Conservation (phyloP, 2,888 invertebrate species). For the Synanthedon tipuliformis region DNA sequence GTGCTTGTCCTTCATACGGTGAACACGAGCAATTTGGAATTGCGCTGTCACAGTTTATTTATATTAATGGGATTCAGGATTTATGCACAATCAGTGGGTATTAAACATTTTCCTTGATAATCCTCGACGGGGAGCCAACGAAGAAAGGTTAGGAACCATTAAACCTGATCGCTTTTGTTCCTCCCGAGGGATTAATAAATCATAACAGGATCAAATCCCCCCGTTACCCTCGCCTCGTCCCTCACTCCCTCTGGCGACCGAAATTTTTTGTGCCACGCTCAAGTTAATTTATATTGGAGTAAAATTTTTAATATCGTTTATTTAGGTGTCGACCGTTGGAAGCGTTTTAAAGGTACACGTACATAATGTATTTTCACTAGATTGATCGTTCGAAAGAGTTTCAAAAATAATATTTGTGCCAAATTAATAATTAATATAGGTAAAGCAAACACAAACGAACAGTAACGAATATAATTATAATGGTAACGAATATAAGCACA, state of each 20-base stretch:
- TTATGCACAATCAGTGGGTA: constrained; percentile 7
- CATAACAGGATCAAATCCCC: constrained; percentile 3
- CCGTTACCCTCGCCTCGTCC: neutral
- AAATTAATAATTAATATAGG: no score
- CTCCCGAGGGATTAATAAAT: constrained; percentile 13
- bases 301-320: no score
- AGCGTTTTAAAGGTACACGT: no score
- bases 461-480: no score
- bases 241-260: neutral
- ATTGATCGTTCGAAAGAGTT: no score
- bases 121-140: constrained; percentile 2
- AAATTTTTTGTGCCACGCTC: neutral
- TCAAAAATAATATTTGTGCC: no score
- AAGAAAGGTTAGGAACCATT: constrained; percentile 8
- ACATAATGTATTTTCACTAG: no score
- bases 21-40: constrained; percentile 4
- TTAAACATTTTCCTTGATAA: constrained; percentile 9
- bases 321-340: no score
- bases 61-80: constrained; percentile 11
- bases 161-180: constrained; percentile 15
- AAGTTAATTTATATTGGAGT: neutral
- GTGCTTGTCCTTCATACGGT: neutral
- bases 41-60: constrained; percentile 5
- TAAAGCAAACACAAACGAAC: no score
- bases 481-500: no score